A percentile compares a stretch with the other conserved stretches of the same genome.
Conservation (phyloP, 2,797 vertebrate genomes). For the Thalassophryne amazonica region DNA sequence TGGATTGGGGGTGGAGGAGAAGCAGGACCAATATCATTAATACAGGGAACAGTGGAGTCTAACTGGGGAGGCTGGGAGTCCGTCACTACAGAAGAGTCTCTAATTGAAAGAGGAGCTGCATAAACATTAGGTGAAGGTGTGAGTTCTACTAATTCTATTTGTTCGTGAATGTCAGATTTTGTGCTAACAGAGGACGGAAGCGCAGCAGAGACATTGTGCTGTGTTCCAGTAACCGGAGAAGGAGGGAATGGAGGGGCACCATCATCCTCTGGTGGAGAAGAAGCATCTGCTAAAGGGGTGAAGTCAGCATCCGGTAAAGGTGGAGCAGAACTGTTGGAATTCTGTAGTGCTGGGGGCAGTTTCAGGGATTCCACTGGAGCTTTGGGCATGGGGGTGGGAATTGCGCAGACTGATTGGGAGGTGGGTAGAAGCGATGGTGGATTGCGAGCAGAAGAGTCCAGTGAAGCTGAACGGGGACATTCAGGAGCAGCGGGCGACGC, state of each 20-base stretch:
- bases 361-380: constrained; percentile 43
- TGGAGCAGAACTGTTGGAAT: too few relatives aligned
- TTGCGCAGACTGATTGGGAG: constrained; percentile 41
- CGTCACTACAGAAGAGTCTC: constrained; percentile 27
- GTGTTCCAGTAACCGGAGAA: constrained; percentile 27
- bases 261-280: constrained; percentile 38
- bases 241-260: constrained; percentile 20
- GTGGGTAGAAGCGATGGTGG: constrained; percentile 15
- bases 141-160: constrained; percentile 41
- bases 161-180: constrained; percentile 26
- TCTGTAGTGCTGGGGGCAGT: too few relatives aligned
- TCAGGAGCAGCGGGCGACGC: not conserved
- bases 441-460: constrained; percentile 13
- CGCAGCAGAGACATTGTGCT: constrained; percentile 16
- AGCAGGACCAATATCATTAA: constrained; percentile 17
- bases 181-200: constrained; percentile 7
- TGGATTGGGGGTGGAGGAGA: constrained; percentile 8
- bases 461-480: not conserved
- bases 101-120: constrained; percentile 14
- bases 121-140: too few relatives aligned
- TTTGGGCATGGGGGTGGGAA: constrained; percentile 38
- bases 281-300: constrained; percentile 2
- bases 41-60: constrained; percentile 28
- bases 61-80: constrained; percentile 24
- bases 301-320: constrained; percentile 5